A percentile compares a stretch with the other conserved stretches of the same genome.
Evolutionary conservation across 2,797 vertebrate genomes (phyloP).

Genomic region (Sorex maritimensis): DNA sequence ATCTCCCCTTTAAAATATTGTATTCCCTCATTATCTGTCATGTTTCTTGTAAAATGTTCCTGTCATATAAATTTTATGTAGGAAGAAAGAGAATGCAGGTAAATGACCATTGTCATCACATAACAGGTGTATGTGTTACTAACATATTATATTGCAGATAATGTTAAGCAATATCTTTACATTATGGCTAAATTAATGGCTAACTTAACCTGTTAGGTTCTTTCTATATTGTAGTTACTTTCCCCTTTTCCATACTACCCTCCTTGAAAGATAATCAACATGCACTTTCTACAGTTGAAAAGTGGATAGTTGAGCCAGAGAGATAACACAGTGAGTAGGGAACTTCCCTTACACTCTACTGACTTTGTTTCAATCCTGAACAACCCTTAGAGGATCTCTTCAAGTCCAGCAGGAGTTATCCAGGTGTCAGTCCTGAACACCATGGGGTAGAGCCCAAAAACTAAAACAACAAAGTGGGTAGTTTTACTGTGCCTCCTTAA

Average conservation of each 20-base stretch:
- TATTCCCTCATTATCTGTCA: not conserved
- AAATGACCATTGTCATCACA: not conserved
- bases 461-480: not conserved
- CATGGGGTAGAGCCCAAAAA: no score
- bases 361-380: no score
- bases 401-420: no score
- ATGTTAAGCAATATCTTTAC: not conserved
- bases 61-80: no score
- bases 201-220: not conserved
- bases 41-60: not conserved
- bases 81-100: not conserved
- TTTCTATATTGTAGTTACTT: not conserved
- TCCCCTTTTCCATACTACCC: not conserved
- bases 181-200: no score
- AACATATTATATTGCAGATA: not conserved
- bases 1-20: no score
- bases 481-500: not conserved
- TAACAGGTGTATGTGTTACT: not conserved
- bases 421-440: no score
- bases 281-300: not conserved
- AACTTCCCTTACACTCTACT: no score
- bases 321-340: no score
- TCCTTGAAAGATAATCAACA: not conserved
- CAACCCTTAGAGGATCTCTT: no score
- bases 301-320: no score